Conservation (phyloP, 2,797 vertebrate genomes). For the Luscinia megarhynchos region DNA sequence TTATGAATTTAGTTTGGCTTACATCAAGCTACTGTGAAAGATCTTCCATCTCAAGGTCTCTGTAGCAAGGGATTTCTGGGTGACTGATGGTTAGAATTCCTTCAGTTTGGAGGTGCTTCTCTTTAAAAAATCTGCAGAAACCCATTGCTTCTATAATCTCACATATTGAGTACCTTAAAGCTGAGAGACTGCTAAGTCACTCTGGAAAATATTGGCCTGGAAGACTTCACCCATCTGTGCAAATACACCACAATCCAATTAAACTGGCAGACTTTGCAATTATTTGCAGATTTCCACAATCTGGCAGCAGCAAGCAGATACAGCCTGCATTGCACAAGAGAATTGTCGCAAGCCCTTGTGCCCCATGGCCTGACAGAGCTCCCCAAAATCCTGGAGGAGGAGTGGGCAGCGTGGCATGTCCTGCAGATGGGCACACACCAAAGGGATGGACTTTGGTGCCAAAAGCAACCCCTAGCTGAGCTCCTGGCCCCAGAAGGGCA, state of each 20-base stretch:
- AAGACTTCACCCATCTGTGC: constrained; percentile 43
- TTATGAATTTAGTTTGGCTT: background rate
- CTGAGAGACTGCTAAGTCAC: background rate
- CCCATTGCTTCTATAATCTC: background rate
- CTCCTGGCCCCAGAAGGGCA: background rate
- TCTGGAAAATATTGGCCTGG: constrained; percentile 38
- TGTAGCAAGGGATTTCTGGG: background rate
- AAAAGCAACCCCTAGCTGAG: background rate
- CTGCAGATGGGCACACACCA: background rate
- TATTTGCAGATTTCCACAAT: constrained; percentile 58
- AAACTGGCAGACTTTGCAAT: constrained; percentile 38
- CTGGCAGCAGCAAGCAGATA: background rate
- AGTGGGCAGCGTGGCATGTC: background rate
- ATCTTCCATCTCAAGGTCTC: background rate
- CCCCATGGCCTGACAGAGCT: background rate
- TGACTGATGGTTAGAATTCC: background rate
- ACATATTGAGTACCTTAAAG: background rate
- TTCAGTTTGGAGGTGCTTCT: background rate
- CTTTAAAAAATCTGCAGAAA: background rate
- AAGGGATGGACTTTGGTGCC: background rate
- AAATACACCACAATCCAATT: constrained; percentile 59
- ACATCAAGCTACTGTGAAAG: background rate
- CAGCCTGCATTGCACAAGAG: background rate
- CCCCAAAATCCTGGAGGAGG: background rate
- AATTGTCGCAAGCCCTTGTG: background rate